Conservation (phyloP, 1,140 invertebrate genomes). For the Steinernema khuongi region DNA sequence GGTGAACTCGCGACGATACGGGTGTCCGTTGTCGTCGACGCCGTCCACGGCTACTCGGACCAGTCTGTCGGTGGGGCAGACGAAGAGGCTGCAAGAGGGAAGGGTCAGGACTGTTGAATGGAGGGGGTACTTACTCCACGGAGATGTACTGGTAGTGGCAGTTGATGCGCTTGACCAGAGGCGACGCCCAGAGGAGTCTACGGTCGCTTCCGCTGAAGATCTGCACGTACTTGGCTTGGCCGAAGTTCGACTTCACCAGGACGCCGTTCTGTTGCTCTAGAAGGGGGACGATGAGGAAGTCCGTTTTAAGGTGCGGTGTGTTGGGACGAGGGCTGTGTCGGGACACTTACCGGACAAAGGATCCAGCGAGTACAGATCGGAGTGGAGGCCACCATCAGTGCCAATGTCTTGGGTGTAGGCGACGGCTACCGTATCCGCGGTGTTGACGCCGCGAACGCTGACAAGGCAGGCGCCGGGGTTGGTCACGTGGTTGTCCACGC, state of each 20-base stretch:
- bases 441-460: constrained; percentile 21
- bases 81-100: constrained; percentile 24
- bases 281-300: no score
- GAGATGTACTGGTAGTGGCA: constrained; percentile 34
- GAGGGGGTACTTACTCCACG: neutral
- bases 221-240: constrained; percentile 26
- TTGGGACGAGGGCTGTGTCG: neutral
- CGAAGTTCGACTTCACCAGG: constrained; percentile 21
- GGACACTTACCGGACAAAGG: neutral
- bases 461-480: constrained; percentile 20
- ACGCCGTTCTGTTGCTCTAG: constrained; percentile 21
- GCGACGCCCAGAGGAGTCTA: constrained; percentile 29
- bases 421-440: constrained; percentile 20
- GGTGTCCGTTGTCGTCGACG: constrained; percentile 30
- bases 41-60: constrained; percentile 34
- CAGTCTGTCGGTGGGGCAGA: neutral
- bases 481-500: constrained; percentile 16
- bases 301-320: no score
- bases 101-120: neutral
- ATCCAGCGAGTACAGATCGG: neutral
- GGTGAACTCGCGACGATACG: constrained; percentile 29
- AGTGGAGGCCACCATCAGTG: constrained; percentile 18
- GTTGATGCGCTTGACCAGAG: constrained; percentile 16
- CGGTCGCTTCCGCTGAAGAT: constrained; percentile 22
- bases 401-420: constrained; percentile 32